Evolutionary conservation across 1,140 invertebrate species (phyloP).

Genomic region (Atta texana): DNA sequence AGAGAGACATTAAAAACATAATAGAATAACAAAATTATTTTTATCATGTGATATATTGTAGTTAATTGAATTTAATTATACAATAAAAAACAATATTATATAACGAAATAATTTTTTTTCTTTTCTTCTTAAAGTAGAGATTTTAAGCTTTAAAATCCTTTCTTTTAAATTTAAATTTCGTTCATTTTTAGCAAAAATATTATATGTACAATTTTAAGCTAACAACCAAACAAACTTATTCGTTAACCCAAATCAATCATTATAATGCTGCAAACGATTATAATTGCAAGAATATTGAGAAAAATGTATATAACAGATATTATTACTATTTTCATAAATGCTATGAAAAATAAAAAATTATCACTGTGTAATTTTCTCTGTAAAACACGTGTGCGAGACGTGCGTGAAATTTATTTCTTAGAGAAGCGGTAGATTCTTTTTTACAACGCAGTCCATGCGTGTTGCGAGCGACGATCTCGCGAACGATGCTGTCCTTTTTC

Average conservation of each 20-base stretch:
- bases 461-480: neutral
- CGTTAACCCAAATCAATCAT: too few relatives aligned
- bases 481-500: neutral
- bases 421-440: conserved; percentile 3
- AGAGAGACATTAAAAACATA: neutral
- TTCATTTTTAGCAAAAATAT: too few relatives aligned
- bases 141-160: too few relatives aligned
- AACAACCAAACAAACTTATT: too few relatives aligned
- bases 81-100: neutral
- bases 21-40: neutral
- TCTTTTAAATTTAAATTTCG: too few relatives aligned
- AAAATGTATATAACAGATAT: too few relatives aligned
- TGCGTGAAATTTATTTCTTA: conserved; percentile 44
- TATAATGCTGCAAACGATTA: too few relatives aligned
- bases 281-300: too few relatives aligned
- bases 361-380: neutral
- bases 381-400: conserved; percentile 29
- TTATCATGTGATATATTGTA: neutral
- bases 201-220: too few relatives aligned
- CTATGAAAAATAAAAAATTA: too few relatives aligned
- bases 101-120: neutral
- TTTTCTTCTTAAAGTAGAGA: too few relatives aligned
- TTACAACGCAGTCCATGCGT: conserved; percentile 23
- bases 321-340: too few relatives aligned
- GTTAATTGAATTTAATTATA: neutral